phyloP scores from a whole-genome alignment of 2,797 vertebrate species.

The Sebastes minor region DNA sequence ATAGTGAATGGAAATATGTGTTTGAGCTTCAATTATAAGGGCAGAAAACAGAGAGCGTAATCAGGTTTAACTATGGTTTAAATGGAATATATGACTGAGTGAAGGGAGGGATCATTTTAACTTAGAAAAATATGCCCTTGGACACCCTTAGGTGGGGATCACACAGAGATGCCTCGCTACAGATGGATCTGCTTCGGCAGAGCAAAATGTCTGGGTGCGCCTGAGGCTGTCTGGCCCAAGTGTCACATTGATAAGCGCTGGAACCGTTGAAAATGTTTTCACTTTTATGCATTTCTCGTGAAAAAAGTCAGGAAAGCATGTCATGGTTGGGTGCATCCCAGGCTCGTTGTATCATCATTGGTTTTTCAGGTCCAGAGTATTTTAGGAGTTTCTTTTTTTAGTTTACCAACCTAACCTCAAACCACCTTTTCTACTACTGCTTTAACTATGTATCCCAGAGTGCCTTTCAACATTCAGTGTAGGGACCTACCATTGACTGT shows the following conservation, averaged over 20 bases:
- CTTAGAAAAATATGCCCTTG: not conserved
- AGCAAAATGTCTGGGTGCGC: constrained; percentile 7
- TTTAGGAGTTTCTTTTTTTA: constrained; percentile 35
- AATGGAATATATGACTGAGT: not conserved
- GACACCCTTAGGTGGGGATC: constrained; percentile 13
- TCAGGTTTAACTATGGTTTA: not conserved
- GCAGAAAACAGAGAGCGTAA: not conserved
- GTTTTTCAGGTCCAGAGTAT: constrained; percentile 32
- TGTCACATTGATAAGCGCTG: constrained; percentile 39
- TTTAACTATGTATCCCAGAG: constrained; percentile 20
- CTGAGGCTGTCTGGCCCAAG: constrained; percentile 10
- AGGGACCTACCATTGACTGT: not conserved
- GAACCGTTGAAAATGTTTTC: constrained; percentile 18
- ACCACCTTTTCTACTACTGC: constrained; percentile 6
- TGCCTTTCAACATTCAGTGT: constrained; percentile 6
- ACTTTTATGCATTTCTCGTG: constrained; percentile 3
- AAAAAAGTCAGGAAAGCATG: not conserved
- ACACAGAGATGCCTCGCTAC: not conserved
- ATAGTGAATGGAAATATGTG: not conserved
- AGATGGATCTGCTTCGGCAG: constrained; percentile 6
- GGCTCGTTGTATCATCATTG: not conserved
- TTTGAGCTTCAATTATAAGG: not conserved
- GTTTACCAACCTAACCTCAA: constrained; percentile 27
- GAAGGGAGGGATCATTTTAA: not conserved
- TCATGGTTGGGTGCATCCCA: constrained; percentile 9